phyloP scores from a whole-genome alignment of 2,113 vertebrate genomes.

The Trogon surrucura region DNA sequence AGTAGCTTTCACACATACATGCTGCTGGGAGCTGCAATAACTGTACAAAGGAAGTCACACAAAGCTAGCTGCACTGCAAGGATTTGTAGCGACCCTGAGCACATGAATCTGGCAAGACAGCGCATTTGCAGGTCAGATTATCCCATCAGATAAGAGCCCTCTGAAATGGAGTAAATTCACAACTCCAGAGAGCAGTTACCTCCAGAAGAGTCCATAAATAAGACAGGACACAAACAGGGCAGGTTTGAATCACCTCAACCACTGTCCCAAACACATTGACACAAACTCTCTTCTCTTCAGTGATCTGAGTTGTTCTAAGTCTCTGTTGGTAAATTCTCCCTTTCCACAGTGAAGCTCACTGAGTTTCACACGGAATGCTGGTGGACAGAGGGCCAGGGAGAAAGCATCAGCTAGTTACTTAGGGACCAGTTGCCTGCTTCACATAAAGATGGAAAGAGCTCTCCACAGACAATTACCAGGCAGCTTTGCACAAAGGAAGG shows the following conservation, averaged over 20 bases:
- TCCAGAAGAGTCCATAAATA: neutral
- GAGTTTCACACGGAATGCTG: neutral
- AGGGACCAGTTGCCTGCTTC: neutral
- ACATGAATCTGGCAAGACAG: neutral
- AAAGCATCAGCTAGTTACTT: neutral
- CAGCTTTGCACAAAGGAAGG: neutral
- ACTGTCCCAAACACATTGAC: neutral
- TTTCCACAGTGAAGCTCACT: neutral
- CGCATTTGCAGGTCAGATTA: neutral
- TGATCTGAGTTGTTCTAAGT: neutral
- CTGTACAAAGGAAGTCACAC: slow-evolving; percentile 24
- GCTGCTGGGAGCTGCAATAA: neutral
- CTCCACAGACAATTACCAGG: neutral
- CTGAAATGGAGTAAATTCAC: neutral
- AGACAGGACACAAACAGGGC: neutral
- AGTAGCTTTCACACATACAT: neutral
- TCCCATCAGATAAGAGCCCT: neutral
- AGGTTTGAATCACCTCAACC: neutral
- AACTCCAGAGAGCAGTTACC: neutral
- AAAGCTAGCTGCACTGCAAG: slow-evolving; percentile 2
- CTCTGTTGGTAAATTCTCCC: neutral
- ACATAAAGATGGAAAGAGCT: neutral
- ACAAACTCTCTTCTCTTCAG: neutral
- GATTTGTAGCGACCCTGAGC: neutral
- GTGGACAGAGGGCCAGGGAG: neutral